Evolutionary conservation across 2,113 vertebrate genomes (phyloP).

Genomic region (Terrapene triunguis): DNA sequence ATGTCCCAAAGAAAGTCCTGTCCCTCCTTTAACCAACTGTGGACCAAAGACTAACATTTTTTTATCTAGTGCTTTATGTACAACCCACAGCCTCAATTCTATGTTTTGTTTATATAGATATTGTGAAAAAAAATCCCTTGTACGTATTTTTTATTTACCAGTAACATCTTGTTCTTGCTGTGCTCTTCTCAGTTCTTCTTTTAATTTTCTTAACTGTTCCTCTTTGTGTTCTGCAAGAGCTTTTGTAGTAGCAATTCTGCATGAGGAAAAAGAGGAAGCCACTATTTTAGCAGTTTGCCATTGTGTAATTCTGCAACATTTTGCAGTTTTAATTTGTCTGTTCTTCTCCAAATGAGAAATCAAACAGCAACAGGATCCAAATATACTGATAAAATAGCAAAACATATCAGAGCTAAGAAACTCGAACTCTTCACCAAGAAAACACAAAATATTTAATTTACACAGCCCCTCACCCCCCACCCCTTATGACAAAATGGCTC

Average conservation of each 20-base stretch:
- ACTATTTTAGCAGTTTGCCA: not conserved
- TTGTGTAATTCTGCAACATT: not conserved
- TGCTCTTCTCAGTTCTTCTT: slow-evolving; percentile 84
- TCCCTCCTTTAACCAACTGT: not conserved
- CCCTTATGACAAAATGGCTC: not conserved
- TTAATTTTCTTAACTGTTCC: slow-evolving; percentile 83
- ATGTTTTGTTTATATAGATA: not conserved
- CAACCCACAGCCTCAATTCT: not conserved
- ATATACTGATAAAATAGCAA: not conserved
- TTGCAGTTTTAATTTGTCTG: not conserved
- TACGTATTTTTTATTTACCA: slow-evolving; percentile 78
- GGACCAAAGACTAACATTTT: not conserved
- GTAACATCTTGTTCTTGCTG: slow-evolving; percentile 85
- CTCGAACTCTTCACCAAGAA: not conserved
- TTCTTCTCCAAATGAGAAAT: not conserved
- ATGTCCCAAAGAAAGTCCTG: not conserved
- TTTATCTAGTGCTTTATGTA: not conserved
- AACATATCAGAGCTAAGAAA: not conserved
- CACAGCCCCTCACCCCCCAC: not conserved
- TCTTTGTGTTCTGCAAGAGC: slow-evolving; percentile 81
- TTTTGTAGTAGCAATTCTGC: slow-evolving; percentile 79
- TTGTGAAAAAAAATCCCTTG: accelerated
- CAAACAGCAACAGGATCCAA: not conserved
- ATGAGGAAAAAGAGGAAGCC: not conserved
- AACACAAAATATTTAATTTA: not conserved